These are phyloP conservation scores for Diachasma alloeum DNA, from an alignment of 1,140 invertebrate genomes.

Conservation along the genomic window DNA sequence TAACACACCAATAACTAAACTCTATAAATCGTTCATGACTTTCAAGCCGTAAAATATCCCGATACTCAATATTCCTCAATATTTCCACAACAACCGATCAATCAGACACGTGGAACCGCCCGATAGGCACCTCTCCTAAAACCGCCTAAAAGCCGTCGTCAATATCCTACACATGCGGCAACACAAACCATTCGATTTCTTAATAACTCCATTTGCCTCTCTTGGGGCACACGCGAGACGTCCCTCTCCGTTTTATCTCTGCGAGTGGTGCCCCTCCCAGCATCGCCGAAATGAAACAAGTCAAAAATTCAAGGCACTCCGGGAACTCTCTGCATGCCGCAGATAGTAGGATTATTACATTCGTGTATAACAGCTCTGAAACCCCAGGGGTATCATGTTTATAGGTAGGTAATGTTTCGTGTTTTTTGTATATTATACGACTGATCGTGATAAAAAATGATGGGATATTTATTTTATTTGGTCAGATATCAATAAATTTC, in stretches of 20 bases:
- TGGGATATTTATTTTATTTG: neutral
- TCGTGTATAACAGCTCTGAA: slow-evolving; percentile 1
- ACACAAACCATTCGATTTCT: neutral
- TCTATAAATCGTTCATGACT: too few species aligned
- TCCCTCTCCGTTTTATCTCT: neutral
- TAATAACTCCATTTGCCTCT: neutral
- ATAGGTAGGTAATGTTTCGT: neutral
- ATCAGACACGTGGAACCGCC: neutral
- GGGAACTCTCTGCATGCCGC: neutral
- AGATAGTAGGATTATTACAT: slow-evolving; percentile 8
- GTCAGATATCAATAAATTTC: neutral
- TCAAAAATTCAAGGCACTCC: slow-evolving; percentile 2
- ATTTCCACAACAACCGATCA: neutral
- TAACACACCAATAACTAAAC: too few species aligned
- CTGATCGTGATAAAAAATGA: neutral
- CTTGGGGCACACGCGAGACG: neutral
- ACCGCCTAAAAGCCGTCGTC: neutral
- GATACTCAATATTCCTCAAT: neutral
- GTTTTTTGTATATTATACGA: neutral
- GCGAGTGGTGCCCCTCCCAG: neutral
- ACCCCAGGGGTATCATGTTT: slow-evolving; percentile 1
- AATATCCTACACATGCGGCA: neutral
- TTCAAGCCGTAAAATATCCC: too few species aligned
- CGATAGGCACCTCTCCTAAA: neutral
- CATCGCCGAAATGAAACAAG: neutral